Evolutionary conservation across 2,113 vertebrate species (phyloP), one percentile per base, ranked within the genome.

Genomic region (Carollia perspicillata): DNA sequence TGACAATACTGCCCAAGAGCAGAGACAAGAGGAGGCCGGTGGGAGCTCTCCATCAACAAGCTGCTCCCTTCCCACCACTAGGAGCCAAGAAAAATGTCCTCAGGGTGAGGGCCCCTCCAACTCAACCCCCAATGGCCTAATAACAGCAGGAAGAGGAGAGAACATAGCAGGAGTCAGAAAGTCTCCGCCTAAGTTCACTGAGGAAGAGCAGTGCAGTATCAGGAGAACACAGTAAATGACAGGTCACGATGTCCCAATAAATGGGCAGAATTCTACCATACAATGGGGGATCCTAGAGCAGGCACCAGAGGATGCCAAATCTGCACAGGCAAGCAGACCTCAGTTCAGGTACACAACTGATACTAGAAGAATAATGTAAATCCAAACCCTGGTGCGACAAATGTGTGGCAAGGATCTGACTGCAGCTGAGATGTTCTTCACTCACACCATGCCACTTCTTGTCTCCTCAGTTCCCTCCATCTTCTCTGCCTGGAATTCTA

Each of bases 81-180:
- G 49, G 4, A 71, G 22, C 37, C 84, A 71, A 84, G 33, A 33
- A 71, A 44, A 37, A 40, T 0, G 0, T 72, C 18, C 49, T 58
- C 40, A 16, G 20, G 20, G 12, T 44, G 74, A 66, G 37, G 10
- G 42, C 9, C 47, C 14, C 80, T 78, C 49, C 42, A 13, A 74
- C 17, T 80, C 90, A 94, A 63, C 4, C 17, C 85, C 44, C 8
- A 11, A n/a, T 77, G 90, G 77, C 40, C 47, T 80, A 65, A 40
- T 37, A 84, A 80, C 8, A 65, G 17, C 75, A 92, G 87, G n/a
- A 42, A 80, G 17, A 90, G 12, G 11, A 60, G 4, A 94, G 55
- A 69, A 63, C 26, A 35, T 13, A 49, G 17, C 40, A 30, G 30
- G 86, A 81, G 5, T 51, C 53, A 9, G 47, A 58, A 81, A 83